A percentile compares a stretch with the other conserved stretches of the same genome.
Conservation (phyloP, 1,140 invertebrate genomes). For the Drosophila funebris region DNA sequence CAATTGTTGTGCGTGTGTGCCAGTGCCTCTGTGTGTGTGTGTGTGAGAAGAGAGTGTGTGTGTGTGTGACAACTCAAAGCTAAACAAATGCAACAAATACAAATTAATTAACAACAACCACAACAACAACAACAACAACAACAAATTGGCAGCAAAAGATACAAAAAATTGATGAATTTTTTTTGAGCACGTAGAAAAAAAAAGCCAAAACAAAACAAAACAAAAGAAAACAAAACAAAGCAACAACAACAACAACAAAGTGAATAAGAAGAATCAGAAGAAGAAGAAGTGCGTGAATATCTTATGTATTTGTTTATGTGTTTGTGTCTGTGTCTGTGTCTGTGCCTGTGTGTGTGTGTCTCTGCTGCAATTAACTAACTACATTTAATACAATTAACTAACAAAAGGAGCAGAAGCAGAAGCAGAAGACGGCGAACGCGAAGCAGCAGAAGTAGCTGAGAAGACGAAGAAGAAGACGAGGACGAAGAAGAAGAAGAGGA, state of each 20-base stretch:
- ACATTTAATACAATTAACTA: slow-evolving; percentile 25
- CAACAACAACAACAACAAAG: slow-evolving; percentile 37
- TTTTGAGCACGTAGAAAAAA: slow-evolving; percentile 68
- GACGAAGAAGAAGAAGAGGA: background rate
- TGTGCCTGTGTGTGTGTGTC: background rate
- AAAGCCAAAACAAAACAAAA: slow-evolving; percentile 24
- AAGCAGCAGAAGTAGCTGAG: slow-evolving; percentile 9
- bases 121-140: slow-evolving; percentile 15
- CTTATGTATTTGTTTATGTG: slow-evolving; percentile 2
- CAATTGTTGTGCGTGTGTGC: slow-evolving; percentile 8
- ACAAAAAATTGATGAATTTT: slow-evolving; percentile 61
- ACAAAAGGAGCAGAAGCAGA: background rate
- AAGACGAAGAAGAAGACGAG: background rate
- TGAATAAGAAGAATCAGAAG: slow-evolving; percentile 8
- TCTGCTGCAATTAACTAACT: slow-evolving; percentile 15
- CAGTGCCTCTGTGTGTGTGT: slow-evolving; percentile 15
- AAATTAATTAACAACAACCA: slow-evolving; percentile 12
- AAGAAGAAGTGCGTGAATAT: slow-evolving; percentile 1
- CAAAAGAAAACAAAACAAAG: slow-evolving; percentile 17
- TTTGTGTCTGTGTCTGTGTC: background rate
- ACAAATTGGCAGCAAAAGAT: slow-evolving; percentile 28
- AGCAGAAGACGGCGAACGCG: background rate
- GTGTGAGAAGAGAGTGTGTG: background rate
- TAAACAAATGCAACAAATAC: slow-evolving; percentile 7
- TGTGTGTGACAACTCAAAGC: background rate